Conservation (phyloP, 2,888 invertebrate species). For the Tineola bisselliella region DNA sequence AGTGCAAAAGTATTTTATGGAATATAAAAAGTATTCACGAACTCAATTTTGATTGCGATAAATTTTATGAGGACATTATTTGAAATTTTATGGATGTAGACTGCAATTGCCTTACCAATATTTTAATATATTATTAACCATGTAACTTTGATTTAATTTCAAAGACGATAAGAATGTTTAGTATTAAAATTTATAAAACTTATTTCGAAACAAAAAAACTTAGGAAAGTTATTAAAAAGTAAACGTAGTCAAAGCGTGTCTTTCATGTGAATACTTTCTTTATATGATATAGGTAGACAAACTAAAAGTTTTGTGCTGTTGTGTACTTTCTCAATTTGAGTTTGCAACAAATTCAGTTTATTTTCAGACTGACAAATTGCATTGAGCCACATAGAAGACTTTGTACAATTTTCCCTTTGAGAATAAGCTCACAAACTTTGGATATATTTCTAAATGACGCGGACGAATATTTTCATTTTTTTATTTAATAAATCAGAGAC, state of each 20-base stretch:
- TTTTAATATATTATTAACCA: constrained; percentile 1
- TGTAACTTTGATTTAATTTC: background rate
- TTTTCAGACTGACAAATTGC: constrained; percentile 57
- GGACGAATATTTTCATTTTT: background rate
- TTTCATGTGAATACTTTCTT: background rate
- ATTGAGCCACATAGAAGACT: constrained; percentile 42
- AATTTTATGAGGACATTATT: constrained; percentile 25
- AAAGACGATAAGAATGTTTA: background rate
- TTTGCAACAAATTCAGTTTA: constrained; percentile 63
- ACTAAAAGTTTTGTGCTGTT: constrained; percentile 10
- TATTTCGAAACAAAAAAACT: background rate
- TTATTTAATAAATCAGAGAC: too few species aligned
- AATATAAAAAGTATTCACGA: constrained; percentile 26
- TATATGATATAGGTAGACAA: constrained; percentile 5
- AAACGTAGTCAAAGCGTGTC: background rate
- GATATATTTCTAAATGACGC: constrained; percentile 17
- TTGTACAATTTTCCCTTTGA: constrained; percentile 43
- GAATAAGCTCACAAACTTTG: constrained; percentile 42
- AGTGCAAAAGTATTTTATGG: constrained; percentile 31
- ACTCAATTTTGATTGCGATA: constrained; percentile 31
- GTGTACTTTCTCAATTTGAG: constrained; percentile 58
- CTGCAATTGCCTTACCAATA: constrained; percentile 17
- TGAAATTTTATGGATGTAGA: constrained; percentile 26
- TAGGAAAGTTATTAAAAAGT: background rate
- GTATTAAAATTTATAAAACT: too few species aligned